Conservation (phyloP, 2,888 invertebrate species). For the Limenitis camilla region DNA sequence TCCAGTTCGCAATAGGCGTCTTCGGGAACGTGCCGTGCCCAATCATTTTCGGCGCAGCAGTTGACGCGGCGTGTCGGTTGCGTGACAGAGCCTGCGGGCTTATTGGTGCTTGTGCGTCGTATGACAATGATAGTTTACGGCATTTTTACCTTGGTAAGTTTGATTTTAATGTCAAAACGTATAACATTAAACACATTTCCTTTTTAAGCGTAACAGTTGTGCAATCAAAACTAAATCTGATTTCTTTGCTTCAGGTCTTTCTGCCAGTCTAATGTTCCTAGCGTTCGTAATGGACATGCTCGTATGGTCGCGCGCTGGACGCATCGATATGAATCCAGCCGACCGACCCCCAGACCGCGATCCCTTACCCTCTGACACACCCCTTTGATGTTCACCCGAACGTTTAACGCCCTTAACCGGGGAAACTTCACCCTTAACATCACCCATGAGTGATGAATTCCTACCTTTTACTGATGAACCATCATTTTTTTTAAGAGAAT, state of each 20-base stretch:
- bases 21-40: slow-evolving; percentile 97
- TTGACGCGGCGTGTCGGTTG: slow-evolving; percentile 92
- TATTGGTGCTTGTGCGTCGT: slow-evolving; percentile 90
- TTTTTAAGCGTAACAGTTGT: too few relatives aligned
- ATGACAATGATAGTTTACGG: slow-evolving; percentile 87
- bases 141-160: slow-evolving; percentile 86
- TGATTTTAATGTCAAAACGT: neutral
- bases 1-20: slow-evolving; percentile 93
- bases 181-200: too few relatives aligned
- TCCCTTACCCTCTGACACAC: slow-evolving; percentile 40
- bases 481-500: too few relatives aligned
- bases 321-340: slow-evolving; percentile 80
- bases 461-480: too few relatives aligned
- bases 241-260: slow-evolving; percentile 78
- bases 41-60: slow-evolving; percentile 93
- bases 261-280: slow-evolving; percentile 87
- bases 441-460: neutral
- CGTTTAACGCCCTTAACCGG: neutral
- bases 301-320: slow-evolving; percentile 91
- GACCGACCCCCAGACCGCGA: slow-evolving; percentile 32
- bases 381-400: slow-evolving; percentile 44
- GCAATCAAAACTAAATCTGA: neutral
- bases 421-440: neutral
- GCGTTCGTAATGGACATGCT: slow-evolving; percentile 92
- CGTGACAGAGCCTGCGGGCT: slow-evolving; percentile 89